These are phyloP conservation scores for Melipona bicolor DNA, from an alignment of 2,888 invertebrate genomes.

Conservation along the genomic window DNA sequence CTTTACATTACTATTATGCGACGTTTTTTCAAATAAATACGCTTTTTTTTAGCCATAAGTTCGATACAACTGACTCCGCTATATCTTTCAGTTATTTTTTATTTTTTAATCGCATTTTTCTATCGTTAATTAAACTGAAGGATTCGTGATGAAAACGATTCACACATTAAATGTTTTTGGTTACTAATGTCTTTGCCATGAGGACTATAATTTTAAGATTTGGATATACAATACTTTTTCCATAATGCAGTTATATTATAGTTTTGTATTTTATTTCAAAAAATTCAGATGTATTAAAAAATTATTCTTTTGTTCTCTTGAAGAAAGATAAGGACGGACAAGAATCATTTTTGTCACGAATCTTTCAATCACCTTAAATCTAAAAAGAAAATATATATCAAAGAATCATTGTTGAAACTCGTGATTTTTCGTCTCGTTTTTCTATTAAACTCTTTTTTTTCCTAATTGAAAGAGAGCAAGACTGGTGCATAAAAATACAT, in stretches of 20 bases:
- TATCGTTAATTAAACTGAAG: too few relatives aligned
- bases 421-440: not conserved
- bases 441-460: not conserved
- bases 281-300: not conserved
- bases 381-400: not conserved
- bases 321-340: not conserved
- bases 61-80: not conserved
- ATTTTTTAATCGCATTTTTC: too few relatives aligned
- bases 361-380: not conserved
- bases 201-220: too few relatives aligned
- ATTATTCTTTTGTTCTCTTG: not conserved
- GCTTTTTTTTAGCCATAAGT: constrained; percentile 11
- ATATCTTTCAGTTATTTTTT: too few relatives aligned
- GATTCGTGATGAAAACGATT: too few relatives aligned
- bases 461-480: not conserved
- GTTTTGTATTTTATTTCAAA: not conserved
- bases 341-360: not conserved
- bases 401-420: too few relatives aligned
- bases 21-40: not conserved
- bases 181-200: too few relatives aligned
- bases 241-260: too few relatives aligned
- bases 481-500: not conserved
- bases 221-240: too few relatives aligned
- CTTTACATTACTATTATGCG: not conserved
- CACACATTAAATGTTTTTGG: too few relatives aligned